Evolutionary conservation across 2,888 invertebrate species (phyloP), one percentile per base, ranked within the genome.

Genomic region (Phengaris alcon): DNA sequence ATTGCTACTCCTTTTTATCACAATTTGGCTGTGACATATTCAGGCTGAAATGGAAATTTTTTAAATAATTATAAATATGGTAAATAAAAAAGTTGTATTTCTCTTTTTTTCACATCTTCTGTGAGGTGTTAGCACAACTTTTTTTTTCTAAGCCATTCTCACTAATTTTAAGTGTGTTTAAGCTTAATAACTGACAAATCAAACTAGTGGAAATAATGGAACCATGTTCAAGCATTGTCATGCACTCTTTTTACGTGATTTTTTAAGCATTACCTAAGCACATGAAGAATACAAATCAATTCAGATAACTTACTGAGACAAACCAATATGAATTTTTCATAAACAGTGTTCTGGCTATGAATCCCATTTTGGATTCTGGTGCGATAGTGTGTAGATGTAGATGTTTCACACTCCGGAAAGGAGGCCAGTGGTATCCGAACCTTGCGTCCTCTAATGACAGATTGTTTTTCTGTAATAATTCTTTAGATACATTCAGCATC

Each of bases 381-480:
- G 96, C 95, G 75, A 98, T 98, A 0, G 96, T 95, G 83, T 99
- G 98, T 76, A 98, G 90, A 86, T 98, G 98, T 7, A 98, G 90
- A 88, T 98, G 98, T 72, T 91, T 87, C 0, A 98, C 95, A 1
- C 96, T 96, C 77, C 96, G 95, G 88, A 98, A 98, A 0, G 98
- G 98, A 0, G 98, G 98, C 96, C 97, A 96, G 86, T 98, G 98
- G 84, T 98, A 98, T 0, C 98, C 98, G 68, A 90, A 86, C 35
- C 91, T 81, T 0, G 93, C 89, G 76, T 94, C 93, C 0, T 88
- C 84, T 0, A 86, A 72, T 0, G 88, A 81, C 0, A 94, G 87
- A n/a, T 93, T 93, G 78, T 94, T 90, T n/a, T 94, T 90, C 0
- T 82, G 77, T 1, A 96, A 81, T 44, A 93, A 82, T 1, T 90